These are phyloP conservation scores for Phenganax marumi DNA, from an alignment of 92 coral and sea anemone species.

Conservation along the genomic window DNA sequence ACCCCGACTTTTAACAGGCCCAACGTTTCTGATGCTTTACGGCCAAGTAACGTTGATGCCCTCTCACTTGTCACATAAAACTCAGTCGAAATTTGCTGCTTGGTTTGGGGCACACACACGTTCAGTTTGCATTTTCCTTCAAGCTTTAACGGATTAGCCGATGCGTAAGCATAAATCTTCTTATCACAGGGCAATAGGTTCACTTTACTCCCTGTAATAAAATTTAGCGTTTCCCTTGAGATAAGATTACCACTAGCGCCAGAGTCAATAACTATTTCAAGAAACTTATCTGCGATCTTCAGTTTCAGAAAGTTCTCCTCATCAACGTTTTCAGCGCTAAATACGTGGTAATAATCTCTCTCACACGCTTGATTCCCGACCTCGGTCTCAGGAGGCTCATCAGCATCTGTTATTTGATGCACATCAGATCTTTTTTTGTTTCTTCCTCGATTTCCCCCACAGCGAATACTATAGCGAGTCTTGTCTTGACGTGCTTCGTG, in stretches of 20 bases:
- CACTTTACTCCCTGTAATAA: conserved; percentile 35
- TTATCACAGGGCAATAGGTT: conserved; percentile 20
- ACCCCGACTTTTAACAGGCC: conserved; percentile 46
- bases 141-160: conserved; percentile 23
- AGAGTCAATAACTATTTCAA: conserved; percentile 56
- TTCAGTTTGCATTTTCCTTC: conserved; percentile 39
- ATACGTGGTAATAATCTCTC: neutral
- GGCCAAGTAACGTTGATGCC: conserved; percentile 45
- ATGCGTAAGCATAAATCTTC: conserved; percentile 44
- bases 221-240: conserved; percentile 31
- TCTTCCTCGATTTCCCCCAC: conserved; percentile 1
- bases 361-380: neutral
- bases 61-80: conserved; percentile 42
- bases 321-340: neutral
- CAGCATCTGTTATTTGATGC: neutral
- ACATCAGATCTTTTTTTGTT: conserved; percentile 13
- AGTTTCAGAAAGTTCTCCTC: conserved; percentile 29
- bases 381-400: neutral
- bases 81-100: conserved; percentile 12
- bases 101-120: conserved; percentile 30
- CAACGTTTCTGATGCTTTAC: conserved; percentile 29
- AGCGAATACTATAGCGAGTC: conserved; percentile 38
- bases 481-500: conserved; percentile 41
- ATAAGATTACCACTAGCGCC: conserved; percentile 66
- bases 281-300: conserved; percentile 51